Evolutionary conservation across 2,888 invertebrate genomes (phyloP).

Genomic region (Argyresthia goedartella): DNA sequence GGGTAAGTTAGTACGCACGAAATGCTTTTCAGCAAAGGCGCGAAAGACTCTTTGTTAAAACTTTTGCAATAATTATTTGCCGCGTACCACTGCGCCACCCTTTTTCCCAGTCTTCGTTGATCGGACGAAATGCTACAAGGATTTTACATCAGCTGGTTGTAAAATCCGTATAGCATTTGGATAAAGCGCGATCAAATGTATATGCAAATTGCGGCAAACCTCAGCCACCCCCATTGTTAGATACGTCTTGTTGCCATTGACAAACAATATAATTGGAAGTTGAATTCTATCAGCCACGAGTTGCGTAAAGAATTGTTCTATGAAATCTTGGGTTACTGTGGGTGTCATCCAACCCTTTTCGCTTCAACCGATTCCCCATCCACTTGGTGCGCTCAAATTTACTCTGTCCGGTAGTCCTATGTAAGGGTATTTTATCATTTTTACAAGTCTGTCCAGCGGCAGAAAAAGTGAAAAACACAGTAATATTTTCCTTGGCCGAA

Average conservation of each 20-base stretch:
- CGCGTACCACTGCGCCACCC: neutral
- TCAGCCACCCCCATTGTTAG: conserved; percentile 1
- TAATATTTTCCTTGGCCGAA: neutral
- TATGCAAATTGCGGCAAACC: neutral
- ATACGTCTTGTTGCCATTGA: neutral
- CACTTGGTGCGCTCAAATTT: conserved; percentile 12
- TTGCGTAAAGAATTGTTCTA: conserved; percentile 12
- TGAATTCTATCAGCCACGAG: neutral
- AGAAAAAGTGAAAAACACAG: neutral
- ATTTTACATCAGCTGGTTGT: neutral
- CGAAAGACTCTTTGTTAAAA: neutral
- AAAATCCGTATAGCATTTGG: neutral
- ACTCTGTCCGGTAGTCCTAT: neutral
- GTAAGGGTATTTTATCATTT: neutral
- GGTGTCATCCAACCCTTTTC: conserved; percentile 28
- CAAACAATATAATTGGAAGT: neutral
- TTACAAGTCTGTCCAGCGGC: neutral
- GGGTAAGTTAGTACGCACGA: neutral
- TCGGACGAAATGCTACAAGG: neutral
- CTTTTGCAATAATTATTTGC: neutral
- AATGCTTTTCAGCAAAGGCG: neutral
- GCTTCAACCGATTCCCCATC: conserved; percentile 20
- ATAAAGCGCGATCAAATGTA: neutral
- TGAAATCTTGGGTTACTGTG: conserved; percentile 22
- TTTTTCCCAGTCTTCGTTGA: neutral